Percentiles rank a stretch among this genome's conserved stretches.
These are phyloP conservation scores for Stercorarius parasiticus DNA, from an alignment of 2,113 vertebrate species.

Conservation along the genomic window DNA sequence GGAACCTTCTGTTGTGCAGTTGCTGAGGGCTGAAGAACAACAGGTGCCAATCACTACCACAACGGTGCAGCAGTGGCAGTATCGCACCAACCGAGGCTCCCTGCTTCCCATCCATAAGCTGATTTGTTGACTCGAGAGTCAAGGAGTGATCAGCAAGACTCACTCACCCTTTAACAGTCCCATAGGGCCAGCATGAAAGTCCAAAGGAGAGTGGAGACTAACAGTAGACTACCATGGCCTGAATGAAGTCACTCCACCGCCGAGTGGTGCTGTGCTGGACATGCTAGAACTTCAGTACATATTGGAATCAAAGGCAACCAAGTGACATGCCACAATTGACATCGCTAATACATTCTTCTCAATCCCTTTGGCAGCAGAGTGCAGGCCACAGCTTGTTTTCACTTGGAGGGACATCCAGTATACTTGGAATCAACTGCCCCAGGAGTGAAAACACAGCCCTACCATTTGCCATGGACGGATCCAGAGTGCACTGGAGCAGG, in stretches of 20 bases:
- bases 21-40: background rate
- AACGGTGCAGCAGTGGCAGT: background rate
- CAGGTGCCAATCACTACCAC: background rate
- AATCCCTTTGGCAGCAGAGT: too few species aligned
- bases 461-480: background rate
- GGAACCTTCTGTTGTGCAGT: background rate
- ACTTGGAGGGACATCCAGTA: background rate
- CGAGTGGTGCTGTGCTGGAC: too few species aligned
- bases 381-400: background rate
- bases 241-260: too few species aligned
- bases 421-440: background rate
- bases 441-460: background rate
- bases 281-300: too few species aligned
- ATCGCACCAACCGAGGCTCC: background rate
- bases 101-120: background rate
- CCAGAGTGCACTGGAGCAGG: background rate
- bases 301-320: too few species aligned
- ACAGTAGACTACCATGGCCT: too few species aligned
- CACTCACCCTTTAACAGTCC: background rate
- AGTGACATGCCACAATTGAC: too few species aligned
- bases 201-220: too few species aligned
- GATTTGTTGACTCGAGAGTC: background rate
- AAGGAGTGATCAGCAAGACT: background rate
- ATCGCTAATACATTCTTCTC: too few species aligned
- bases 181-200: too few species aligned